These are phyloP conservation scores for Oncopeltus fasciatus DNA, from an alignment of 1,140 invertebrate species.

Conservation along the genomic window DNA sequence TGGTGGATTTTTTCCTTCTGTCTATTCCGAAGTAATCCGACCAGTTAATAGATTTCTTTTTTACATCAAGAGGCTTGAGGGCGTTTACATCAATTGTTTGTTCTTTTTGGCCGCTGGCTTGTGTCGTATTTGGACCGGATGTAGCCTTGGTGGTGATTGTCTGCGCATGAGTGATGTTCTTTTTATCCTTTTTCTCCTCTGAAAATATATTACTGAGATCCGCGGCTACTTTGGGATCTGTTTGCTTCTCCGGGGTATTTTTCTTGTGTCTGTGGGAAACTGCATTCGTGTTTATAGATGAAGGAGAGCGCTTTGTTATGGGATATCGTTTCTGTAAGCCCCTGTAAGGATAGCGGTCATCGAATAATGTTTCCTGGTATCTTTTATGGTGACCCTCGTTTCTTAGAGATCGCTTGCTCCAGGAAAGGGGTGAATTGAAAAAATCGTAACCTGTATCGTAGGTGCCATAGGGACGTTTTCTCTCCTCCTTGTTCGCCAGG, in stretches of 20 bases:
- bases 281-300: not conserved
- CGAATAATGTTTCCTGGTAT: conserved; percentile 13
- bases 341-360: conserved; percentile 20
- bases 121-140: not conserved
- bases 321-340: conserved; percentile 20
- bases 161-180: not conserved
- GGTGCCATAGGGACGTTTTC: conserved; percentile 13
- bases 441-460: conserved; percentile 19
- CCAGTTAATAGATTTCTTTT: conserved; percentile 67
- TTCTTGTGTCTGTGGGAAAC: conserved; percentile 14
- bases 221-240: conserved; percentile 23
- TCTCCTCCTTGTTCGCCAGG: conserved; percentile 14
- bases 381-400: conserved; percentile 6
- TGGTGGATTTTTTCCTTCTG: conserved; percentile 51
- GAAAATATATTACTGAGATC: conserved; percentile 24
- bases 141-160: too few species aligned
- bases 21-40: conserved; percentile 72
- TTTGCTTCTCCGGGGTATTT: conserved; percentile 16
- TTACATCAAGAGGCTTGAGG: conserved; percentile 21
- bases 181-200: not conserved
- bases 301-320: conserved; percentile 21
- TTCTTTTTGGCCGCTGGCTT: conserved; percentile 17
- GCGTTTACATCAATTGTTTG: conserved; percentile 6
- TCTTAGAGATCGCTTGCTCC: conserved; percentile 10
- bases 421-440: conserved; percentile 18